A percentile compares a stretch with the other conserved stretches of the same genome.
These are phyloP conservation scores for Lutra lutra DNA, from an alignment of 2,797 vertebrate species.

Conservation along the genomic window DNA sequence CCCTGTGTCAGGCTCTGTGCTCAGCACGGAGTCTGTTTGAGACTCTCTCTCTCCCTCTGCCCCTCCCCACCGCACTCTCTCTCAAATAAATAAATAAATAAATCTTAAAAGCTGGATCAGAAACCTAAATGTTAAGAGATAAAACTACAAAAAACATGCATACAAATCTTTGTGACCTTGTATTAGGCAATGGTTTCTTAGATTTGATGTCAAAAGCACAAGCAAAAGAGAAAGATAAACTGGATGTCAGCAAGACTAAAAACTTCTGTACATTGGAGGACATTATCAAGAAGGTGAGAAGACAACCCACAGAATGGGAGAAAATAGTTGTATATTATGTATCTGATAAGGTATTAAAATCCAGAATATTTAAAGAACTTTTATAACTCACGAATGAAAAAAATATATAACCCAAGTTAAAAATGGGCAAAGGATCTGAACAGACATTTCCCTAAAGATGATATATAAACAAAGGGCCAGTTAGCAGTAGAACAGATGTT, in stretches of 20 bases:
- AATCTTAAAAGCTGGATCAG: not conserved
- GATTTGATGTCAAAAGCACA: not conserved
- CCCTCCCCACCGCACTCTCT: not conserved
- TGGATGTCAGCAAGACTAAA: not conserved
- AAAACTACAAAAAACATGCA: not conserved
- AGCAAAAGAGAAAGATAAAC: not conserved
- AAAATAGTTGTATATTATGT: not conserved
- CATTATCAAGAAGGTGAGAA: not conserved
- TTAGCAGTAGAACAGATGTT: not conserved
- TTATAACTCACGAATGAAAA: not conserved
- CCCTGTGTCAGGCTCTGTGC: not conserved
- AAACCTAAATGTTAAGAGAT: not conserved
- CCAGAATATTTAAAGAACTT: not conserved
- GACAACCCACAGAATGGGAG: not conserved
- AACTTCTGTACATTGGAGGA: not conserved
- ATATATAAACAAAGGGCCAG: not conserved
- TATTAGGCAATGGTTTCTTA: constrained; percentile 33
- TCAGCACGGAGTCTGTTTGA: not conserved
- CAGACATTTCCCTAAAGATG: constrained; percentile 18
- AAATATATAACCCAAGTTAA: not conserved
- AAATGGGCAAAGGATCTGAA: constrained; percentile 7
- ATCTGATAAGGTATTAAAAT: constrained; percentile 17
- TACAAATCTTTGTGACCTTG: not conserved
- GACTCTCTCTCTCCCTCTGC: not conserved
- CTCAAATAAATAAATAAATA: not conserved